phyloP scores from a whole-genome alignment of 1,140 invertebrate genomes.

The Drosophila kanapiae region DNA sequence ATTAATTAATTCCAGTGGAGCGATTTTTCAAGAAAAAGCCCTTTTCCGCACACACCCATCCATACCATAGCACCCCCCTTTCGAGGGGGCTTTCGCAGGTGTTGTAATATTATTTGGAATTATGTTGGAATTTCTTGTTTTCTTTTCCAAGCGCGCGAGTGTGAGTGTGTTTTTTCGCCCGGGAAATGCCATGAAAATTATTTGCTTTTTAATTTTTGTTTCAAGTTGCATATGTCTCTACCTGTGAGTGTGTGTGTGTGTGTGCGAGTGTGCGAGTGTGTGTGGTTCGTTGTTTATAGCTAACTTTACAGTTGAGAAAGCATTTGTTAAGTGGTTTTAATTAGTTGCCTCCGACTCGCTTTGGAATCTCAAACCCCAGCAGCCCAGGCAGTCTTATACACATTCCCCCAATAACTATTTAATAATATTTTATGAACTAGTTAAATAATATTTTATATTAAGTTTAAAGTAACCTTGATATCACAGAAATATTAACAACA shows the following conservation, averaged over 20 bases:
- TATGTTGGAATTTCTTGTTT: slow-evolving; percentile 69
- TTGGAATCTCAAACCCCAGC: slow-evolving; percentile 1
- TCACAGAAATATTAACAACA: no score
- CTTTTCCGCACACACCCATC: slow-evolving; percentile 55
- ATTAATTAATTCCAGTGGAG: slow-evolving; percentile 84
- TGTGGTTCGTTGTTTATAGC: slow-evolving; percentile 71
- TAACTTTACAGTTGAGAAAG: slow-evolving; percentile 83
- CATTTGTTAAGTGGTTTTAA: slow-evolving; percentile 81
- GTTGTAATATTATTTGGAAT: slow-evolving; percentile 84
- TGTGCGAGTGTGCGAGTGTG: slow-evolving; percentile 18
- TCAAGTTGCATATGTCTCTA: slow-evolving; percentile 80
- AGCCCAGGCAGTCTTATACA: background rate
- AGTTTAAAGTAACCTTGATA: no score
- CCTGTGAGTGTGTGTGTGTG: slow-evolving; percentile 23
- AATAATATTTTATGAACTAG: no score
- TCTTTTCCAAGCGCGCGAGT: slow-evolving; percentile 17
- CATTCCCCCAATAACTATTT: no score
- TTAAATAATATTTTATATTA: no score
- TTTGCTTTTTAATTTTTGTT: slow-evolving; percentile 82
- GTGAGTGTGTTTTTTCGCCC: slow-evolving; percentile 40
- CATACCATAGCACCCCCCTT: background rate
- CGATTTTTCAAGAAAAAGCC: slow-evolving; percentile 82
- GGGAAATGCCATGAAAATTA: slow-evolving; percentile 77
- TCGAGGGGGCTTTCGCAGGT: slow-evolving; percentile 60
- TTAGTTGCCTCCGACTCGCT: slow-evolving; percentile 57